Percentiles rank a stretch among this genome's conserved stretches.
Conservation (phyloP, 2,113 vertebrate genomes). For the Marmota flaviventris region DNA sequence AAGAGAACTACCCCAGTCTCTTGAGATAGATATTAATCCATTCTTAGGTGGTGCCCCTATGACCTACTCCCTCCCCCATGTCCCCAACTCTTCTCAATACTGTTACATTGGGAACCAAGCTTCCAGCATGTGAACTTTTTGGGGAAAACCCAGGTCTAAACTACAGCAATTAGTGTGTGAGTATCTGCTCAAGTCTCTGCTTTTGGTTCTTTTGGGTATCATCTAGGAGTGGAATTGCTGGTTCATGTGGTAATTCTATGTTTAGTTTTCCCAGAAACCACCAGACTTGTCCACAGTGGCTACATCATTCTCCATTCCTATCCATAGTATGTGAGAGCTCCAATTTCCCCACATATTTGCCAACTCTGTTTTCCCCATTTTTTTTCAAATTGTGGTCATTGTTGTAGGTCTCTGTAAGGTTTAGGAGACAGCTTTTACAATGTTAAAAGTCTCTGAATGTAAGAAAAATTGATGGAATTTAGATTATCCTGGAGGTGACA, state of each 20-base stretch:
- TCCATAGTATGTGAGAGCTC: background rate
- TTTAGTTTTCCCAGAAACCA: background rate
- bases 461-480: conserved; percentile 52
- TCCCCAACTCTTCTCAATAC: background rate
- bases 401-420: background rate
- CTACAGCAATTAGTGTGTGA: background rate
- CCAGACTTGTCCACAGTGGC: background rate
- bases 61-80: background rate
- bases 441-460: background rate
- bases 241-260: background rate
- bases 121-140: background rate
- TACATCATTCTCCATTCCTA: background rate
- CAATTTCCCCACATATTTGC: background rate
- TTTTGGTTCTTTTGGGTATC: background rate
- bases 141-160: background rate
- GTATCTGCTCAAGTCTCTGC: background rate
- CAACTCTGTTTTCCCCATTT: background rate
- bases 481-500: background rate
- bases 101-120: background rate
- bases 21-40: background rate
- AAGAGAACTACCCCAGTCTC: background rate
- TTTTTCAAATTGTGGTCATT: background rate
- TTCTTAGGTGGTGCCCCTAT: background rate
- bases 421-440: conserved; percentile 21
- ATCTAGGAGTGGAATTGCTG: background rate